Evolutionary conservation across 2,797 vertebrate genomes (phyloP).

Genomic region (Crenuchus spilurus): DNA sequence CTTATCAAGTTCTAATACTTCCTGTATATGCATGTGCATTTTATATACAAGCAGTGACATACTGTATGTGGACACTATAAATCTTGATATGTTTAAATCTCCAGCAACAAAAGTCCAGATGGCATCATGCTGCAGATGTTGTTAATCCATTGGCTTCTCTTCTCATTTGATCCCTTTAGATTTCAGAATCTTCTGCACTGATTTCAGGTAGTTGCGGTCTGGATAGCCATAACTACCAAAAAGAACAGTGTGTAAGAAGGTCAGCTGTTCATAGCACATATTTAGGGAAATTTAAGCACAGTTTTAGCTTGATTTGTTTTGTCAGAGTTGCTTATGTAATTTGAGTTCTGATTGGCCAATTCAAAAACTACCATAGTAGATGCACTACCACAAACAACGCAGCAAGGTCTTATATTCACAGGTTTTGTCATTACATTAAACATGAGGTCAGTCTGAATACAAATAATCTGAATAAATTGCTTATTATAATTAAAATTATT

Average conservation of each 20-base stretch:
- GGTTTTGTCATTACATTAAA: no score
- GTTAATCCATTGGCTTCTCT: background rate
- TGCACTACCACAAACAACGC: no score
- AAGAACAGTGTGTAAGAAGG: background rate
- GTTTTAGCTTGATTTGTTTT: background rate
- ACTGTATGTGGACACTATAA: background rate
- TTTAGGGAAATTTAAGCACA: background rate
- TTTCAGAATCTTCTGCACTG: conserved; percentile 61
- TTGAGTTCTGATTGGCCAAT: background rate
- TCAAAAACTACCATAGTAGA: background rate
- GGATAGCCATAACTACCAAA: conserved; percentile 66
- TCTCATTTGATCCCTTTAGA: conserved; percentile 67
- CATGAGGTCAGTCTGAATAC: no score
- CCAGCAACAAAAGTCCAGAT: background rate
- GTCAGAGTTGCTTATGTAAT: background rate
- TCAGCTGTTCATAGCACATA: background rate
- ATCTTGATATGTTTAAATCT: background rate
- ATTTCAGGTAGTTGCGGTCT: conserved; percentile 69
- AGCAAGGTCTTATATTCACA: background rate
- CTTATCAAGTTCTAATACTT: no score
- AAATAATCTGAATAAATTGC: no score
- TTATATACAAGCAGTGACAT: no score
- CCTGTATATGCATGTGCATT: no score
- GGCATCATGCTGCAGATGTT: background rate
- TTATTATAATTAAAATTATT: no score